phyloP scores from a whole-genome alignment of 2,797 vertebrate species.

The Decapterus maruadsi region DNA sequence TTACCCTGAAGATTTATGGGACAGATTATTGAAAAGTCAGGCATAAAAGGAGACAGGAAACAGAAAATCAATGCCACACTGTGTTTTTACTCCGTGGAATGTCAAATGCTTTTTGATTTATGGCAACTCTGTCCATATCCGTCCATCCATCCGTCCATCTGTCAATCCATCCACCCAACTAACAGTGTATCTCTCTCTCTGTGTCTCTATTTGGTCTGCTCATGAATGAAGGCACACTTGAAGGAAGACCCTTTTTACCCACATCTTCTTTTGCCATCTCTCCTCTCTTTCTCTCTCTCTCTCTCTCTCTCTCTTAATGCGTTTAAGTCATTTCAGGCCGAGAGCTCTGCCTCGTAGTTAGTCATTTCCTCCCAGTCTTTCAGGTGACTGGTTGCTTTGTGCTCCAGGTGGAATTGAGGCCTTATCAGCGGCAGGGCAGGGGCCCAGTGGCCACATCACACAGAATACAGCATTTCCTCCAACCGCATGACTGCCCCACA shows the following conservation, averaged over 20 bases:
- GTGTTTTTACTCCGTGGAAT: conserved; percentile 30
- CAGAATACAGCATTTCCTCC: conserved; percentile 79
- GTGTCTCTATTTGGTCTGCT: neutral
- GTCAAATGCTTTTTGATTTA: conserved; percentile 42
- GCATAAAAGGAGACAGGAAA: conserved; percentile 40
- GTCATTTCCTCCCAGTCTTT: conserved; percentile 75
- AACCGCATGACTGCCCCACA: conserved; percentile 84
- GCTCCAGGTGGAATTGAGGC: conserved; percentile 77
- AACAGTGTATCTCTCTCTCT: neutral
- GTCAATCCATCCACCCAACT: neutral
- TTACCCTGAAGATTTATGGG: conserved; percentile 59
- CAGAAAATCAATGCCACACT: conserved; percentile 57
- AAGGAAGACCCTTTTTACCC: conserved; percentile 20
- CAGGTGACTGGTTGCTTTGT: conserved; percentile 79
- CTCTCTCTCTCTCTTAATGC: conserved; percentile 23
- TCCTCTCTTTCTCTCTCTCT: neutral
- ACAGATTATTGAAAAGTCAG: conserved; percentile 51
- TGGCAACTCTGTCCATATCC: conserved; percentile 3
- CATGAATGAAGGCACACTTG: conserved; percentile 37
- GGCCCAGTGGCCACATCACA: conserved; percentile 78
- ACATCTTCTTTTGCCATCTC: conserved; percentile 2
- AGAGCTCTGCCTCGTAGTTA: conserved; percentile 50
- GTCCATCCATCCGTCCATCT: neutral
- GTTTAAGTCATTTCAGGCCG: conserved; percentile 52
- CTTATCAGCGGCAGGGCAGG: conserved; percentile 82